phyloP scores from a whole-genome alignment of 2,797 vertebrate genomes.

The Onychomys torridus region DNA sequence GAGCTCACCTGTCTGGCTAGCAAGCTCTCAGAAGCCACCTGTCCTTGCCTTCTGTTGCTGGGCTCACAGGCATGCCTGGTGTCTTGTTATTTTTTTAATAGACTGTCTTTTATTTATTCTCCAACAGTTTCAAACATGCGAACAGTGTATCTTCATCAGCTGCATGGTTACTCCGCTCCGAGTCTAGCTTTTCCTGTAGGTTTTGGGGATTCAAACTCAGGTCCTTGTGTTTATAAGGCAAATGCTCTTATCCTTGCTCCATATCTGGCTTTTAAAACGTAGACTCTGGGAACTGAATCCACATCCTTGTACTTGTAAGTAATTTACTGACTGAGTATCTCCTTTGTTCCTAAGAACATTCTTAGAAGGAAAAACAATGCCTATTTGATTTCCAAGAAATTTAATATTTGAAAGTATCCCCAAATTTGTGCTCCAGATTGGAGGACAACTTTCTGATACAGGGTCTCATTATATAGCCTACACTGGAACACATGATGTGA shows the following conservation, averaged over 20 bases:
- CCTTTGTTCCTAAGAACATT: not conserved
- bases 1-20: not conserved
- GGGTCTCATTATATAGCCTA: not conserved
- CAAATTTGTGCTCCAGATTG: slow-evolving; percentile 5
- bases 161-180: not conserved
- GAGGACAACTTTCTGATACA: not conserved
- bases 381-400: not conserved
- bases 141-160: not conserved
- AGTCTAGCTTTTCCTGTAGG: not conserved
- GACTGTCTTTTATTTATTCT: not conserved
- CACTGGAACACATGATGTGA: not conserved
- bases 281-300: not conserved
- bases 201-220: not conserved
- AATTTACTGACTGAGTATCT: not conserved
- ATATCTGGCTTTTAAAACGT: not conserved
- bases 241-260: not conserved
- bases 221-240: not conserved
- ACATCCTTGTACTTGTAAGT: not conserved
- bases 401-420: not conserved
- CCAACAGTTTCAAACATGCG: not conserved
- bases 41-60: not conserved
- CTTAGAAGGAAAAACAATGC: not conserved
- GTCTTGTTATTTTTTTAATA: not conserved
- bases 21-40: not conserved
- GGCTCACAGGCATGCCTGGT: not conserved